A percentile compares a stretch with the other conserved stretches of the same genome.
Evolutionary conservation across 1,140 invertebrate species (phyloP).

Genomic region (Drosophila subpulchrella): DNA sequence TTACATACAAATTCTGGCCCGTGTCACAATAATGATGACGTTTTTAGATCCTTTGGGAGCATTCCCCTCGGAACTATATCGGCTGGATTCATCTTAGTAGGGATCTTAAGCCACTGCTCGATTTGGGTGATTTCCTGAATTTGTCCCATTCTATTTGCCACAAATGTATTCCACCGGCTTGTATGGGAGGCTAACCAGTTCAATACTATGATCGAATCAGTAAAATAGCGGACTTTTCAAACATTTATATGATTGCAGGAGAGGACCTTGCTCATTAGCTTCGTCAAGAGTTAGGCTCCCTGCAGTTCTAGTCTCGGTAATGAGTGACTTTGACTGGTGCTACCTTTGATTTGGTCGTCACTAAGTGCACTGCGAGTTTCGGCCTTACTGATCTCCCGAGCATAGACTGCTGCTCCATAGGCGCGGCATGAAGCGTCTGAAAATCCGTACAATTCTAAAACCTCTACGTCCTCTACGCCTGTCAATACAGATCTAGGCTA

Average conservation of each 20-base stretch:
- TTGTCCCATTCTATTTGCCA: neutral
- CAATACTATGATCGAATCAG: neutral
- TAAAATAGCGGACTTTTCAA: neutral
- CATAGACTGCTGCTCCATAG: neutral
- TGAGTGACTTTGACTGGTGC: neutral
- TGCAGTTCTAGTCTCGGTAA: neutral
- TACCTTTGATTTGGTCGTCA: neutral
- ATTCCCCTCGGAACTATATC: conserved; percentile 7
- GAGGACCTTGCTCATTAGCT: neutral
- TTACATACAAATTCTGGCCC: conserved; percentile 10
- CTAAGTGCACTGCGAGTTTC: neutral
- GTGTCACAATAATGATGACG: conserved; percentile 13
- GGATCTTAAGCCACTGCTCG: conserved; percentile 1
- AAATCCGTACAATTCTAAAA: no score
- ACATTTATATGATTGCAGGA: neutral
- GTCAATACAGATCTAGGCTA: neutral
- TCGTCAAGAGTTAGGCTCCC: neutral
- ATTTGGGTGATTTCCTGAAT: neutral
- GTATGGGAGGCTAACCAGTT: neutral
- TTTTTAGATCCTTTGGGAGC: conserved; percentile 6
- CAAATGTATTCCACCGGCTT: neutral
- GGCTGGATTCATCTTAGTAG: conserved; percentile 12
- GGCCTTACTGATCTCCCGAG: neutral
- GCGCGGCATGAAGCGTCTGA: no score
- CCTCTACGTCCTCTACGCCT: no score